Conservation (phyloP, 2,888 invertebrate genomes). For the Dryomyza anilis region DNA sequence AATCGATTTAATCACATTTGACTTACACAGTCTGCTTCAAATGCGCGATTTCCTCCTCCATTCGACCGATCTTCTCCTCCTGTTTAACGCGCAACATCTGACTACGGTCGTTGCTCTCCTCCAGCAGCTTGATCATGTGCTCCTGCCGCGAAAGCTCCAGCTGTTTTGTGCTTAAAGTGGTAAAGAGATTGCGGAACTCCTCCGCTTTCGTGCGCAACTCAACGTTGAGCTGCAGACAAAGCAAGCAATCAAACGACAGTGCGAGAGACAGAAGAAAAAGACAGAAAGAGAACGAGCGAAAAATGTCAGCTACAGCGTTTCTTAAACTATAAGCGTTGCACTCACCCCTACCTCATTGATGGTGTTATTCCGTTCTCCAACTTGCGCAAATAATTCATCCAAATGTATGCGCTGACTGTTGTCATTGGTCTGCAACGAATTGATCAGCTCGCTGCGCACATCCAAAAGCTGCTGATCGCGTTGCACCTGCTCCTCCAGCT, state of each 20-base stretch:
- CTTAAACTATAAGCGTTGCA: slow-evolving; percentile 8
- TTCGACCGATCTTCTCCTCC: slow-evolving; percentile 48
- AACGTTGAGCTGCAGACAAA: slow-evolving; percentile 43
- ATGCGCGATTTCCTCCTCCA: slow-evolving; percentile 46
- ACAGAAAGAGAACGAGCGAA: too few relatives aligned
- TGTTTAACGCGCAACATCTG: slow-evolving; percentile 48
- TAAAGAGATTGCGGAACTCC: slow-evolving; percentile 49
- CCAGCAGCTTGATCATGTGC: slow-evolving; percentile 51
- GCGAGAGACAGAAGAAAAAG: background rate
- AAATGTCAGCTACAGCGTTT: background rate
- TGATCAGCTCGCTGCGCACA: slow-evolving; percentile 49
- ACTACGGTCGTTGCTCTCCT: slow-evolving; percentile 48
- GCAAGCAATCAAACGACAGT: too few relatives aligned
- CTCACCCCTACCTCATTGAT: slow-evolving; percentile 41
- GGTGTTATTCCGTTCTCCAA: slow-evolving; percentile 41
- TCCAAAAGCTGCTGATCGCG: slow-evolving; percentile 46
- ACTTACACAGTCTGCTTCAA: slow-evolving; percentile 54
- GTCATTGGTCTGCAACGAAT: slow-evolving; percentile 50
- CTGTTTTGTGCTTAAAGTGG: slow-evolving; percentile 47
- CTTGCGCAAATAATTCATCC: slow-evolving; percentile 46
- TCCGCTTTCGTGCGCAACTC: slow-evolving; percentile 49
- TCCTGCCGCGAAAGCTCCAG: slow-evolving; percentile 48
- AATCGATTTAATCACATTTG: too few relatives aligned
- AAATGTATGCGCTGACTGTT: slow-evolving; percentile 41
- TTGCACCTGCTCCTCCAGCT: slow-evolving; percentile 46